Percentiles rank a stretch among this genome's conserved stretches.
Evolutionary conservation across 2,113 vertebrate species (phyloP).

Genomic region (Tragelaphus strepsiceros): DNA sequence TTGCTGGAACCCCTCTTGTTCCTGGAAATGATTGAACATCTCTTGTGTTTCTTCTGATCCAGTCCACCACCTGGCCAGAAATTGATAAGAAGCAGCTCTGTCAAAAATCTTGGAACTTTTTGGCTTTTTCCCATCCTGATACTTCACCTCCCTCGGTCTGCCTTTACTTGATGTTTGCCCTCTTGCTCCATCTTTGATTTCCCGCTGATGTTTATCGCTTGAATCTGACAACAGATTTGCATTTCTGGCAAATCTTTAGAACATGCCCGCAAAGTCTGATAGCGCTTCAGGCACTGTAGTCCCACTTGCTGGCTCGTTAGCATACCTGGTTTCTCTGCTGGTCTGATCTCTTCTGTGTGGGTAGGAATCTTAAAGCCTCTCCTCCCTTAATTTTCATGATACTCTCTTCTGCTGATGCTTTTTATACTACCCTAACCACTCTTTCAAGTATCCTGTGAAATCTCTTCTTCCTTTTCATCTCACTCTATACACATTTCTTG

Average conservation of each 20-base stretch:
- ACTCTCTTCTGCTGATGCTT: neutral
- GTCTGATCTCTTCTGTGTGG: neutral
- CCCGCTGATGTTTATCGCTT: neutral
- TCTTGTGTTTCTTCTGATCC: neutral
- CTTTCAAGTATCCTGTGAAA: constrained; percentile 25
- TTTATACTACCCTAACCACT: neutral
- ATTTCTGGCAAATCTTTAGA: neutral
- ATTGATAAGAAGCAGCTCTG: neutral
- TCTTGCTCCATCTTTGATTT: constrained; percentile 6
- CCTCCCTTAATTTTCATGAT: neutral
- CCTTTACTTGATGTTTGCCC: neutral
- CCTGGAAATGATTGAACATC: neutral
- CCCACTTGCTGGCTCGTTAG: neutral
- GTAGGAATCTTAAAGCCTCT: neutral
- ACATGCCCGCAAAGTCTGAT: neutral
- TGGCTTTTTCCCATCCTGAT: neutral
- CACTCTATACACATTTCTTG: constrained; percentile 34
- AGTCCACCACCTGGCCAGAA: neutral
- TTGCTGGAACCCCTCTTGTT: neutral
- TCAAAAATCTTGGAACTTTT: neutral
- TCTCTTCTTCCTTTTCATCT: constrained; percentile 24
- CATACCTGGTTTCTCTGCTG: neutral
- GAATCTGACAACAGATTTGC: constrained; percentile 15
- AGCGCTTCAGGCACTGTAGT: neutral
- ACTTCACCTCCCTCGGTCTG: neutral